phyloP scores from a whole-genome alignment of 2,888 invertebrate species.

The Camponotus fellah region DNA sequence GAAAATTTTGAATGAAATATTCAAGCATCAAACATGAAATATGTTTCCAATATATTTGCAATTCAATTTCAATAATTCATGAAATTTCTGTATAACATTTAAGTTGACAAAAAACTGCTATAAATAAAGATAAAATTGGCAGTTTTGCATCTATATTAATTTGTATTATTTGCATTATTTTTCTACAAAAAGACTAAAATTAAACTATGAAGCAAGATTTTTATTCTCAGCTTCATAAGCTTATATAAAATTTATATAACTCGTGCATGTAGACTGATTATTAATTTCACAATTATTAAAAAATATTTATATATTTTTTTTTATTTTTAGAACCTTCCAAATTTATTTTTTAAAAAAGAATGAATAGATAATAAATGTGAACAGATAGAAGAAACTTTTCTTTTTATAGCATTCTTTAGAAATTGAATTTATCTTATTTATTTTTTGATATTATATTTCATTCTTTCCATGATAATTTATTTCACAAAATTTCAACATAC shows the following conservation, averaged over 20 bases:
- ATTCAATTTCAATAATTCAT: background rate
- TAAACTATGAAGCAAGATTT: background rate
- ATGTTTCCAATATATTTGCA: background rate
- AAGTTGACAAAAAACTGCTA: background rate
- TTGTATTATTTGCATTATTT: background rate
- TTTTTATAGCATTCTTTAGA: background rate
- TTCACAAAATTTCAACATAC: constrained; percentile 15
- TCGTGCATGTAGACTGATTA: background rate
- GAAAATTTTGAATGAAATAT: background rate
- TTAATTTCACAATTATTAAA: background rate
- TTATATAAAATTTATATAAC: no score
- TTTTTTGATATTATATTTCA: background rate
- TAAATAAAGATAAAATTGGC: background rate
- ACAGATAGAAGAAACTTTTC: background rate
- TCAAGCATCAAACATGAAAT: background rate
- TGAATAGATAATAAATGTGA: background rate
- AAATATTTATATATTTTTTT: background rate
- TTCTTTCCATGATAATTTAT: background rate
- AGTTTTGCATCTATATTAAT: background rate
- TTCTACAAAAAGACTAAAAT: background rate
- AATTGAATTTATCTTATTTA: background rate
- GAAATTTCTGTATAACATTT: background rate
- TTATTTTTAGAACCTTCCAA: background rate
- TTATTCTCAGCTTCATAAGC: background rate
- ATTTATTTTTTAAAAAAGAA: background rate